Conservation (phyloP, 1,140 invertebrate genomes). For the Bombus ignitus region DNA sequence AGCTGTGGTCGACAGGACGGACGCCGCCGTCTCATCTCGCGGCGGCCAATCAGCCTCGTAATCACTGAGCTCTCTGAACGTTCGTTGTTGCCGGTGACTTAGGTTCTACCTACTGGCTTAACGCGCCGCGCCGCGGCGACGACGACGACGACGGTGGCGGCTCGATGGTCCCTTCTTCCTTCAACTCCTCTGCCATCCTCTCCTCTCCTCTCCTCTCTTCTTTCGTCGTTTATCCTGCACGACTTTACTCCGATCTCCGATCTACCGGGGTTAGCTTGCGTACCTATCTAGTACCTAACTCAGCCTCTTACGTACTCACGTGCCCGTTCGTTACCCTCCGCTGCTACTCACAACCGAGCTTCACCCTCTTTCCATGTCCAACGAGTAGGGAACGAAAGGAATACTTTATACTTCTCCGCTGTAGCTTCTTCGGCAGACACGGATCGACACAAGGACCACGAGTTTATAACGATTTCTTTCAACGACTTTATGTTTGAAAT, state of each 20-base stretch:
- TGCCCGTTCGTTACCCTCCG: not conserved
- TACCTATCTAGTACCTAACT: not conserved
- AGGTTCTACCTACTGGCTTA: conserved; percentile 63
- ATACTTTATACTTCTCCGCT: not conserved
- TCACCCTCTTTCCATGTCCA: not conserved
- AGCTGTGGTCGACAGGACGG: conserved; percentile 75
- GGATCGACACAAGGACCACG: not conserved
- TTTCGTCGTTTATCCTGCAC: conserved; percentile 12
- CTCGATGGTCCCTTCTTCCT: conserved; percentile 23
- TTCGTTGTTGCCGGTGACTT: conserved; percentile 67
- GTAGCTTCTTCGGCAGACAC: not conserved
- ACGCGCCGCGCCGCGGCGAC: conserved; percentile 55
- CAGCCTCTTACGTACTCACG: conserved; percentile 7
- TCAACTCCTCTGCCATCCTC: not conserved
- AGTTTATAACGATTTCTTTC: not conserved
- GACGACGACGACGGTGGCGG: conserved; percentile 11
- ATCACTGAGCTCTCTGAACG: conserved; percentile 75
- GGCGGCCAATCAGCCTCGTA: conserved; percentile 78
- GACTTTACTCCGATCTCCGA: not conserved
- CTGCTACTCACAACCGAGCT: not conserved
- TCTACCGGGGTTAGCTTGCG: not conserved
- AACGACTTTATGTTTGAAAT: not conserved
- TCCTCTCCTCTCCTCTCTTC: not conserved
- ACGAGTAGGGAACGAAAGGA: not conserved
- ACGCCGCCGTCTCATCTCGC: conserved; percentile 78